Percentiles rank a stretch among this genome's conserved stretches.
Conservation (phyloP, 53 echinoderm and acorn worm genomes). For the Echinarachnius parma region DNA sequence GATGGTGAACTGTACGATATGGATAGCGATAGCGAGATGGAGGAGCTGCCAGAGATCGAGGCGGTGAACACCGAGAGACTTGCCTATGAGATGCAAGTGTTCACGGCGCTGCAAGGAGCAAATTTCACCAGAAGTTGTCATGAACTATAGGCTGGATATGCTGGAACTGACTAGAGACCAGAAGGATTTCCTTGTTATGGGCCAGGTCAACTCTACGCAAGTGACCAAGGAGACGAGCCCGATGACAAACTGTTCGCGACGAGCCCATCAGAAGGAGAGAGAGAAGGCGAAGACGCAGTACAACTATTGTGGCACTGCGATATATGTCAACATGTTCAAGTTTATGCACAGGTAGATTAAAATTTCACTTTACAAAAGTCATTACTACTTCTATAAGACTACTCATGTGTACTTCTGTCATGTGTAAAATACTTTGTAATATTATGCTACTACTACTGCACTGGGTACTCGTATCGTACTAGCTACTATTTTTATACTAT, state of each 20-base stretch:
- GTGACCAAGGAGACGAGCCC: not conserved
- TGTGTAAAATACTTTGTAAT: too few relatives aligned
- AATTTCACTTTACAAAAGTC: not conserved
- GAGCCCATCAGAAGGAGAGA: not conserved
- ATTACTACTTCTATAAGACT: not conserved
- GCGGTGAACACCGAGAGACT: not conserved
- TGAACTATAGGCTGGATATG: not conserved
- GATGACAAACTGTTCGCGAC: not conserved
- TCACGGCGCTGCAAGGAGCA: not conserved
- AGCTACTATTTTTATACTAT: too few relatives aligned
- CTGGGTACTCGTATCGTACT: too few relatives aligned
- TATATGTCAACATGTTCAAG: not conserved
- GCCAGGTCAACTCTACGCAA: not conserved
- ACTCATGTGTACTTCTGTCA: too few relatives aligned
- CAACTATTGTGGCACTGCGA: not conserved
- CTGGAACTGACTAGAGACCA: constrained; percentile 1
- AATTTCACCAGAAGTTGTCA: not conserved
- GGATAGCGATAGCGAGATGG: not conserved
- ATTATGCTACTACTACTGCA: too few relatives aligned
- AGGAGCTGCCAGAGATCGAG: not conserved
- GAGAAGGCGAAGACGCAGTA: not conserved
- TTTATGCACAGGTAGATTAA: not conserved
- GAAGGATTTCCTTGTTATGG: not conserved
- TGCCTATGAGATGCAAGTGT: constrained; percentile 6
- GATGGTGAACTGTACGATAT: not conserved